Conservation (phyloP, 2,113 vertebrate species). For the Carassius gibelio region DNA sequence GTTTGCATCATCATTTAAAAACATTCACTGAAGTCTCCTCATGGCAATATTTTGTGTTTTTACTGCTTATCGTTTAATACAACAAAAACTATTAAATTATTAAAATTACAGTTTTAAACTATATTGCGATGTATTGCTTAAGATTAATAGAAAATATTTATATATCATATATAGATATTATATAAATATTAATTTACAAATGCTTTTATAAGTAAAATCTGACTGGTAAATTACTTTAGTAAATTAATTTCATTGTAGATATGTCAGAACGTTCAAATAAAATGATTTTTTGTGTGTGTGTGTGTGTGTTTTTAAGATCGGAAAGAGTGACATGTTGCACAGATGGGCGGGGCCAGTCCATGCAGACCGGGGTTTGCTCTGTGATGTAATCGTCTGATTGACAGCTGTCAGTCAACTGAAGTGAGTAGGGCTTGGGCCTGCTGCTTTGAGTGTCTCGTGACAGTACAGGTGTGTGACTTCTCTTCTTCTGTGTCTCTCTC, state of each 20-base stretch:
- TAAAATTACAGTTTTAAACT: no score
- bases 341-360: conserved; percentile 70
- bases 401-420: conserved; percentile 32
- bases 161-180: background rate
- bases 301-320: conserved; percentile 64
- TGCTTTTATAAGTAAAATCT: background rate
- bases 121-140: background rate
- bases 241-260: no score
- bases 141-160: background rate
- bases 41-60: background rate
- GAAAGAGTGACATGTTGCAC: conserved; percentile 76
- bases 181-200: background rate
- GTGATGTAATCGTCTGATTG: conserved; percentile 81
- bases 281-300: no score
- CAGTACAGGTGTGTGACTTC: background rate
- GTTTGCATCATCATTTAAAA: background rate
- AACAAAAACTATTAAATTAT: background rate
- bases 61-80: background rate
- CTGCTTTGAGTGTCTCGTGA: background rate
- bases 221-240: no score
- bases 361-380: conserved; percentile 88
- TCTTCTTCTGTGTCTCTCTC: background rate
- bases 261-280: no score
- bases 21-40: background rate
- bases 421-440: background rate